phyloP scores from a whole-genome alignment of 2,797 vertebrate species.

The Simalia tracyae region DNA sequence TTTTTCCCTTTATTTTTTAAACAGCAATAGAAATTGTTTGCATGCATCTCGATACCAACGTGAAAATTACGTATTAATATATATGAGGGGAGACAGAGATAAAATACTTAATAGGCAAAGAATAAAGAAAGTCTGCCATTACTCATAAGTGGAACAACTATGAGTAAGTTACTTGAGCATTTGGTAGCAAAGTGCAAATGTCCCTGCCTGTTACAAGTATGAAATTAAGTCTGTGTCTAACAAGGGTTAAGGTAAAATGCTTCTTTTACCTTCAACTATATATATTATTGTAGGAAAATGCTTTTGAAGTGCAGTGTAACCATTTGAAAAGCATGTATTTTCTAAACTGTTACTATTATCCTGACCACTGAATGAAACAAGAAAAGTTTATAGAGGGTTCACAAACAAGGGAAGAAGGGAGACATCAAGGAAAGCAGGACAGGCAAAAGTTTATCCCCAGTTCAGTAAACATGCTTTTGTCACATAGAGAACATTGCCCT shows the following conservation, averaged over 20 bases:
- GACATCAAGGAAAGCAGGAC: neutral
- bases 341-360: neutral
- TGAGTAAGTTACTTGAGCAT: constrained; percentile 49
- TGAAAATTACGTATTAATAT: constrained; percentile 54
- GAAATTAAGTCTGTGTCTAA: constrained; percentile 35
- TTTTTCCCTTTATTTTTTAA: constrained; percentile 32
- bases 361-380: neutral
- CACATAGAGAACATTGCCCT: too few species aligned
- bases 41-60: constrained; percentile 55
- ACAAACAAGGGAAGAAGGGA: neutral
- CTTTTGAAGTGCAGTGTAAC: constrained; percentile 25
- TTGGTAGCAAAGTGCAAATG: constrained; percentile 42
- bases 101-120: constrained; percentile 52
- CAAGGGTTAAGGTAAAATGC: neutral
- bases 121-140: constrained; percentile 35
- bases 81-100: constrained; percentile 42
- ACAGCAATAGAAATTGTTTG: constrained; percentile 42
- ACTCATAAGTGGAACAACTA: constrained; percentile 24
- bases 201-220: constrained; percentile 20
- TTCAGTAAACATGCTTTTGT: neutral
- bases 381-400: neutral
- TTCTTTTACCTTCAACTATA: neutral
- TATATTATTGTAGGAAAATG: constrained; percentile 25
- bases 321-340: neutral
- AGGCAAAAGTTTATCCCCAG: neutral